Conservation (phyloP, 2,888 invertebrate genomes). For the Troides helena region DNA sequence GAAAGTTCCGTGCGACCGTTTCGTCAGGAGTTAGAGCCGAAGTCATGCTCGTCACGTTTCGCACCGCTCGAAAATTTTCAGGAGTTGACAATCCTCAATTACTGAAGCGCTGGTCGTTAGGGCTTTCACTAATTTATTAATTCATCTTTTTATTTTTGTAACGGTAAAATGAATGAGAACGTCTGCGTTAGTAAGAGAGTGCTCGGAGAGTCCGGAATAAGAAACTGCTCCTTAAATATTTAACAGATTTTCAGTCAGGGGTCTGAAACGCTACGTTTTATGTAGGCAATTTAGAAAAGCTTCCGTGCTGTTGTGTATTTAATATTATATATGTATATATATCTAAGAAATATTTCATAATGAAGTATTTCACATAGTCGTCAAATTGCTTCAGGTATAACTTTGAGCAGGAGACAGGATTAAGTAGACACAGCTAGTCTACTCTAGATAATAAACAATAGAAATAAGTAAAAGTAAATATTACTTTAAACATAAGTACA, state of each 20-base stretch:
- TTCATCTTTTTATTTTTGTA: background rate
- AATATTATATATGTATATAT: too few species aligned
- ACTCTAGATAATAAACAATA: too few species aligned
- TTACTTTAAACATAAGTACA: too few species aligned
- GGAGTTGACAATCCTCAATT: conserved; percentile 18
- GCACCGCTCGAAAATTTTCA: conserved; percentile 17
- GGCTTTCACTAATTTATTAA: conserved; percentile 19
- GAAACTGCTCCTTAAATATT: background rate
- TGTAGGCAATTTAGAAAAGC: background rate
- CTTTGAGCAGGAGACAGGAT: too few species aligned
- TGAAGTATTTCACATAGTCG: too few species aligned
- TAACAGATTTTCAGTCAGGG: background rate
- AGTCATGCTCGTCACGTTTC: conserved; percentile 20
- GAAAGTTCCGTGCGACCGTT: conserved; percentile 17
- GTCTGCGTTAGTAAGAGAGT: background rate
- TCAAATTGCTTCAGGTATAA: too few species aligned
- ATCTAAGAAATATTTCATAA: too few species aligned
- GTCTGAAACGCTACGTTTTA: background rate
- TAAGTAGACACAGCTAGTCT: too few species aligned
- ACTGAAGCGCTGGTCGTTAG: conserved; percentile 18
- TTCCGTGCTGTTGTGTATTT: too few species aligned
- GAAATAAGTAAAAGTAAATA: too few species aligned
- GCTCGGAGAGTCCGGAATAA: background rate
- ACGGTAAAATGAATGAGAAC: too few species aligned
- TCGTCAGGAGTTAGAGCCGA: conserved; percentile 17